Evolutionary conservation across 2,113 vertebrate species (phyloP).

Genomic region (Zapornia atra): DNA sequence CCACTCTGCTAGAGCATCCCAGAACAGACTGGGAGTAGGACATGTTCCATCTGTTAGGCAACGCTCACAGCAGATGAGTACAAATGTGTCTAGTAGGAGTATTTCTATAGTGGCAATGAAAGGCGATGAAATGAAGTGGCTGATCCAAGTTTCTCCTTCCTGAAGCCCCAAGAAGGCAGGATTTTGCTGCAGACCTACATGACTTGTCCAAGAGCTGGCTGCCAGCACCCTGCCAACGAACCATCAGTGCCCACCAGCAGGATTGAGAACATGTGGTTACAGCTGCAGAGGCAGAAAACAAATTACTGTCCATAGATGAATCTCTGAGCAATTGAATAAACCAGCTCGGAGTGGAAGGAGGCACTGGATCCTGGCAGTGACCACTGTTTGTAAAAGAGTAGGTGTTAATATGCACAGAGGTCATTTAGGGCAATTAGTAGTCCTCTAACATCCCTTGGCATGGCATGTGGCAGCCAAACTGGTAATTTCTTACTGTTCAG

Average conservation of each 20-base stretch:
- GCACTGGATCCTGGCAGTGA: neutral
- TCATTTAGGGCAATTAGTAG: neutral
- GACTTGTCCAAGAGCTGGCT: neutral
- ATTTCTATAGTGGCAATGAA: neutral
- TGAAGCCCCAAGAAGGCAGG: neutral
- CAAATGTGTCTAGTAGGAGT: accelerated
- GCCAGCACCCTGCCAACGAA: neutral
- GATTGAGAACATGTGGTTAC: neutral
- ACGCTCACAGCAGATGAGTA: neutral
- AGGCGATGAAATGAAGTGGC: neutral
- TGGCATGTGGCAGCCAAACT: neutral
- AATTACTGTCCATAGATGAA: neutral
- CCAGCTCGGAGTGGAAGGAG: neutral
- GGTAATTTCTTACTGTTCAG: neutral
- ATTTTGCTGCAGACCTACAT: neutral
- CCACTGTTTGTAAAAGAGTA: neutral
- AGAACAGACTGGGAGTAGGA: neutral
- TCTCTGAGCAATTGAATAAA: neutral
- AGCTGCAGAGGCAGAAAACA: neutral
- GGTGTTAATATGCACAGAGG: neutral
- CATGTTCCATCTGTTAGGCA: neutral
- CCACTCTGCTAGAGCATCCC: neutral
- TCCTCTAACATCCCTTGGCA: neutral
- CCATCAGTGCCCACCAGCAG: accelerated
- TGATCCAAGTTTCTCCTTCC: neutral